Evolutionary conservation across 2,888 invertebrate species (phyloP), one percentile per base, ranked within the genome.

Genomic region (Platycheirus albimanus): DNA sequence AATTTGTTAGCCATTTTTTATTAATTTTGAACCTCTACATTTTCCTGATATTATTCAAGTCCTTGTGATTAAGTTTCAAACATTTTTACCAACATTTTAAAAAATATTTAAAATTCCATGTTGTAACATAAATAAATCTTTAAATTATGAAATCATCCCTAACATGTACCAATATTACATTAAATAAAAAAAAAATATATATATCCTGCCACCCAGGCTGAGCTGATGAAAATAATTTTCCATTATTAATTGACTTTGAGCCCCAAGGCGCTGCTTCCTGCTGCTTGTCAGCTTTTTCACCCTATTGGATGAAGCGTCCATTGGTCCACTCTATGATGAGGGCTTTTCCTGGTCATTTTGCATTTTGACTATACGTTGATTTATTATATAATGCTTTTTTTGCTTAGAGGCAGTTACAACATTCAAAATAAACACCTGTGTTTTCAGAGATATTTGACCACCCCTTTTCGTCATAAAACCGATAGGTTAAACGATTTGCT

Each of bases 371-470:
- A 8, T n/a, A n/a, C n/a, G n/a, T n/a, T n/a, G 8, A 33, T 33
- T 33, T 6, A 33, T 33, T 1, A 7, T n/a, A n/a, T n/a, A n/a
- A n/a, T n/a, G 8, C 30, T 33, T 33, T 33, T 33, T 2, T 8
- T 8, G 30, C 30, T 33, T 8, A 33, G 1, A 33, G 30, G 5
- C 13, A 41, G 38, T 41, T 41, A n/a, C 13, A 7, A 24, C 13
- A n/a, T n/a, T n/a, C n/a, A n/a, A n/a, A n/a, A n/a, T n/a, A n/a
- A n/a, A n/a, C 11, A 61, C n/a, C 3, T 45, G 17, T n/a, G n/a
- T n/a, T n/a, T n/a, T n/a, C n/a, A n/a, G n/a, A n/a, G n/a, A 24
- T 45, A 43, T 58, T 61, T 45, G 61, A 41, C 58, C 58, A 41
- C 45, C 45, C 45, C 24, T 17, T n/a, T n/a, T n/a, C n/a, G n/a